Evolutionary conservation across 2,888 invertebrate species (phyloP), one percentile per base, ranked within the genome.

Genomic region (Nysson spinosus): DNA sequence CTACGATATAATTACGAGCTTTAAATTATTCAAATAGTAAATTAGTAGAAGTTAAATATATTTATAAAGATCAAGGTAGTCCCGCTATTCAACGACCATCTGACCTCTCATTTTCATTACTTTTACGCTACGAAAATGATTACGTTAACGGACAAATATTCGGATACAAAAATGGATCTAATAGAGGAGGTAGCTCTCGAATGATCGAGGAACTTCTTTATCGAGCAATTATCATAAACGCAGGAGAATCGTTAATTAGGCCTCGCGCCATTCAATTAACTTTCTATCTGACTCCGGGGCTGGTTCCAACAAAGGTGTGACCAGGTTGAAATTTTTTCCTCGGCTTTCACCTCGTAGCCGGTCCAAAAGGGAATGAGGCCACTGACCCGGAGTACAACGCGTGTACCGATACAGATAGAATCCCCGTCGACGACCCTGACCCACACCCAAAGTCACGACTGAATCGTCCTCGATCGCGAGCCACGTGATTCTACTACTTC

Each of bases 341-440:
- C 51, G 52, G 69, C 75, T 75, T 75, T 75, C 75, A 75, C 75
- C 74, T 50, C 43, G 50, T 34, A 42, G 51, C 39, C 40, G 63
- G 49, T 67, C 71, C 54, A 72, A 75, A 72, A 77, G 72, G 72
- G 75, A 84, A 80, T 74, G 82, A 76, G 84, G 84, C 71, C 85
- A 76, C 75, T 77, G 83, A 85, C 83, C 84, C 78, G 73, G 77
- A 77, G 77, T 17, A 34, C 39, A n/a, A 43, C 74, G 68, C 69
- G 55, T 9, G 26, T 56, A 42, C 28, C 56, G 40, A 28, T 26
- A 47, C 50, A n/a, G 55, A 37, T 49, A 47, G 47, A 55, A 65
- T 47, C 51, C 75, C 68, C 61, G 64, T 28, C 39, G 60, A 56
- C 55, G 83, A 82, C 81, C 83, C 80, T 82, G 85, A 85, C 85